phyloP scores from a whole-genome alignment of 2,113 vertebrate genomes.

The Aegypius monachus region DNA sequence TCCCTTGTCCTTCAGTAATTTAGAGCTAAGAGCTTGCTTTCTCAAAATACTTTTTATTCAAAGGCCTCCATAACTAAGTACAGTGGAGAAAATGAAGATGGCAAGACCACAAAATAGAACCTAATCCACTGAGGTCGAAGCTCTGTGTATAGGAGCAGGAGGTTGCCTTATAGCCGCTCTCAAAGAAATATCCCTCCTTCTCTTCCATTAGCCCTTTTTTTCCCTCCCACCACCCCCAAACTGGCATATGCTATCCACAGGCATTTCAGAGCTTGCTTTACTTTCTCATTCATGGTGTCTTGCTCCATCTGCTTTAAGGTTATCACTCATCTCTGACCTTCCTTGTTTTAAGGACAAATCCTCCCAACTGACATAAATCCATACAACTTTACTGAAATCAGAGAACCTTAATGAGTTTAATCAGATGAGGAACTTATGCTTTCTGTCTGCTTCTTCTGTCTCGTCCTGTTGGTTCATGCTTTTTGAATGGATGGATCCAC shows the following conservation, averaged over 20 bases:
- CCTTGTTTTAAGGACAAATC: not conserved
- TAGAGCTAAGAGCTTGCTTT: not conserved
- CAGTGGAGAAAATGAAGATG: not conserved
- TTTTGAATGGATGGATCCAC: not conserved
- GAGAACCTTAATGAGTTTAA: not conserved
- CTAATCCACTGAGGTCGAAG: not conserved
- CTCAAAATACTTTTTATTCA: not conserved
- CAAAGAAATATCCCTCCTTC: not conserved
- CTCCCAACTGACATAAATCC: not conserved
- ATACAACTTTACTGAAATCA: not conserved
- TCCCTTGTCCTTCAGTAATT: not conserved
- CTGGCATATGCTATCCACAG: not conserved
- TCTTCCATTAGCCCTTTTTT: not conserved
- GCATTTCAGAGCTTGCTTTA: not conserved
- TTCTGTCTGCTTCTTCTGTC: not conserved
- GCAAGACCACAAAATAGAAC: not conserved
- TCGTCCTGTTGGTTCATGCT: not conserved
- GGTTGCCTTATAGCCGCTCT: accelerated
- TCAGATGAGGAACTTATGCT: not conserved
- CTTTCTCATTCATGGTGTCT: not conserved
- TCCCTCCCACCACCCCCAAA: not conserved
- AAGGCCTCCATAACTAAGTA: not conserved
- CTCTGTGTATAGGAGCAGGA: not conserved
- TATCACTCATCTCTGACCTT: not conserved
- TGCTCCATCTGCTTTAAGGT: not conserved